phyloP scores from a whole-genome alignment of 2,888 invertebrate species.

The Euspilapteryx auroguttella region DNA sequence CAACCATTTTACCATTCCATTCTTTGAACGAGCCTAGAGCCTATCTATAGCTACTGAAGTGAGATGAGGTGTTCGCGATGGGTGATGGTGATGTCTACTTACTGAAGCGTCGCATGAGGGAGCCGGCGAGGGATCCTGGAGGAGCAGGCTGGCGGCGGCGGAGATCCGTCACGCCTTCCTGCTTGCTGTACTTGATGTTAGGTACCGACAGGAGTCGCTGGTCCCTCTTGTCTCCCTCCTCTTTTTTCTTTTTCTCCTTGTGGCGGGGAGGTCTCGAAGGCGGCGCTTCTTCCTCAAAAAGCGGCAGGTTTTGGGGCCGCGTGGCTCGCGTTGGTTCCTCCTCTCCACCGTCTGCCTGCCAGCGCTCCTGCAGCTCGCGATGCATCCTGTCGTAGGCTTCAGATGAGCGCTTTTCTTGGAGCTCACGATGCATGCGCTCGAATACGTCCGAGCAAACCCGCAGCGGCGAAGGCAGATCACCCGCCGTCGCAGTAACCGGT shows the following conservation, averaged over 20 bases:
- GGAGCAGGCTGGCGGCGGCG: slow-evolving; percentile 54
- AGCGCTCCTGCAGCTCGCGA: slow-evolving; percentile 29
- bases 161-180: slow-evolving; percentile 56
- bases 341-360: too few species aligned
- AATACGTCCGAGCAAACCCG: slow-evolving; percentile 38
- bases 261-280: slow-evolving; percentile 55
- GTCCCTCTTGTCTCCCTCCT: slow-evolving; percentile 40
- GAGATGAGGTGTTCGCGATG: too few species aligned
- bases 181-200: slow-evolving; percentile 66
- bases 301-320: slow-evolving; percentile 68
- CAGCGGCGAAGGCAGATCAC: slow-evolving; percentile 25
- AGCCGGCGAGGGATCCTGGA: slow-evolving; percentile 67
- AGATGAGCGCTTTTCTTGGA: slow-evolving; percentile 25
- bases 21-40: too few species aligned
- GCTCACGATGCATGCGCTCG: slow-evolving; percentile 40
- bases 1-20: slow-evolving; percentile 50
- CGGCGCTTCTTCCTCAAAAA: slow-evolving; percentile 44
- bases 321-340: too few species aligned
- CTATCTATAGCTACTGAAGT: too few species aligned
- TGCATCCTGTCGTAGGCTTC: slow-evolving; percentile 20
- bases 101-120: slow-evolving; percentile 85
- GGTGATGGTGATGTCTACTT: too few species aligned
- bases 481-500: too few species aligned
- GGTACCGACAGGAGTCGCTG: slow-evolving; percentile 76
- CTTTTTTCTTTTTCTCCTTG: slow-evolving; percentile 34